Base-by-base conservation (phyloP, 1,140 invertebrate species). In the Anastrepha obliqua region DNA sequence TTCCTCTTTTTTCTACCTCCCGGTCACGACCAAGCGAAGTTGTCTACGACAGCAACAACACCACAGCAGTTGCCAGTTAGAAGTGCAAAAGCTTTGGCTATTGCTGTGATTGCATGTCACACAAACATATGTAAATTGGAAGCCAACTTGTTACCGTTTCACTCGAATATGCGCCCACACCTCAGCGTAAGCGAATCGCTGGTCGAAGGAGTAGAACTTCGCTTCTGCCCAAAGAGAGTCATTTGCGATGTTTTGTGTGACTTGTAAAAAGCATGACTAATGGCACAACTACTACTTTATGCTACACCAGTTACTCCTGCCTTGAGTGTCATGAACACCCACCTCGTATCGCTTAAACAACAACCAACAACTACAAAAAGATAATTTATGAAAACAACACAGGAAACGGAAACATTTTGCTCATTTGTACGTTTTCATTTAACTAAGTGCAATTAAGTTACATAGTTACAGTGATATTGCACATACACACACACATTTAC, bases 371-470 rank as follows among this genome's bases (percentile, higher is more conserved):
- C 44, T n/a, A 78, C 74, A 55, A 29, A 42, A 81, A n/a, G 17
- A 9, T 20, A 55, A 81, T 55, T 6, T 29, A 62, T 81, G 44
- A n/a, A 55, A 20, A 47, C 74, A 81, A 81, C 5, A 55, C 59
- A 86, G 62, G 62, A 87, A 87, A 70, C 60, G 62, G 62, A 87
- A 67, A 67, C 62, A 87, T 87, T 86, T 87, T 67, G 86, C 86
- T 67, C 86, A 87, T 67, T 87, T 87, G 64, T 87, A 42, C 86
- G 20, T 58, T 87, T 87, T 58, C 86, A 87, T 87, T 87, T 67
- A 87, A 87, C 60, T 87, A 87, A 87, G 86, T 87, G 86, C 62
- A 87, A 87, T 87, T 87, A 87, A 59, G 55, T 86, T 86, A 58
- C 85, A 59, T 42, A 42, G 55, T 42, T 86, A 4, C n/a, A 62